phyloP scores from a whole-genome alignment of 2,797 vertebrate species.

The Sebastes kiyomatsui region DNA sequence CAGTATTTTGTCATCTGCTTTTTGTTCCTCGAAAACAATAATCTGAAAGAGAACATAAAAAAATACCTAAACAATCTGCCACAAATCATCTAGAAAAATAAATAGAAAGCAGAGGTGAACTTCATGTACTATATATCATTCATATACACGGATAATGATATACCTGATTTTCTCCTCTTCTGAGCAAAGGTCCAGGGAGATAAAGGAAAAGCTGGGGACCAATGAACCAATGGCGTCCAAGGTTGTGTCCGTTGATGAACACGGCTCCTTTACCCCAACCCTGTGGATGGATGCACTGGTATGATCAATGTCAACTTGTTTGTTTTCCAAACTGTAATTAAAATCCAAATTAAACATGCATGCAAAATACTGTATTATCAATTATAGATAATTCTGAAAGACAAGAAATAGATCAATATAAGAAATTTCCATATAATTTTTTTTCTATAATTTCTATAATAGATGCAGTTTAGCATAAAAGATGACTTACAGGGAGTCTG shows the following conservation, averaged over 20 bases:
- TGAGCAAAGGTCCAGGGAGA: conserved; percentile 89
- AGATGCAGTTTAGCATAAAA: not conserved
- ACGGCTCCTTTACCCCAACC: conserved; percentile 92
- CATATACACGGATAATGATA: not conserved
- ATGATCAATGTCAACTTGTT: not conserved
- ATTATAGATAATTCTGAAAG: not conserved
- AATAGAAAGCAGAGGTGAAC: not conserved
- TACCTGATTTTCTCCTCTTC: conserved; percentile 89
- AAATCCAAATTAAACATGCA: not conserved
- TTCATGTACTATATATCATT: not conserved
- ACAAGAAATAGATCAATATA: not conserved
- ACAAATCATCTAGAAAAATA: not conserved
- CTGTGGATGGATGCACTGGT: conserved; percentile 68
- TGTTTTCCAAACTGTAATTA: not conserved
- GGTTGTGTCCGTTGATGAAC: conserved; percentile 89
- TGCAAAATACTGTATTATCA: not conserved
- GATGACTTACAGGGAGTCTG: conserved; percentile 83
- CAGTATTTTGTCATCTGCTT: conserved; percentile 78
- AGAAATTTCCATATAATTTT: not conserved
- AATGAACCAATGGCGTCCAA: conserved; percentile 93
- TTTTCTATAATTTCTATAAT: not conserved
- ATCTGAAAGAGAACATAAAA: conserved; percentile 78
- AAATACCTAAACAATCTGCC: not conserved
- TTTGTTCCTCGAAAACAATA: conserved; percentile 90
- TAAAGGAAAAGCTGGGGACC: conserved; percentile 92